Conservation (phyloP, 1,140 invertebrate species). For the Schlechtendalia chinensis region DNA sequence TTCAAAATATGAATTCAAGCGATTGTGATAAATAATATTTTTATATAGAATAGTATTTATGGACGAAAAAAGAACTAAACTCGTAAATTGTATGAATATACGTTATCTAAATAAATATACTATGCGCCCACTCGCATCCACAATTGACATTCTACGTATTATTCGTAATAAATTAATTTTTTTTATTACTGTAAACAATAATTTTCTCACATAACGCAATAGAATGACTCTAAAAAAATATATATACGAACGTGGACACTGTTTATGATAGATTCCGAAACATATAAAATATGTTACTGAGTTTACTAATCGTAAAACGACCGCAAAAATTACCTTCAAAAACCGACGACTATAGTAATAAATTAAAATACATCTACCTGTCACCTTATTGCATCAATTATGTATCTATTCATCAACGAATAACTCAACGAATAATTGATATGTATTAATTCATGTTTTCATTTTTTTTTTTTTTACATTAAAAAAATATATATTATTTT, state of each 20-base stretch:
- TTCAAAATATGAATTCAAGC: no score
- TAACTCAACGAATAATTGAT: no score
- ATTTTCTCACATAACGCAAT: slow-evolving; percentile 5
- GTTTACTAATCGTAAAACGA: not conserved
- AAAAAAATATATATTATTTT: no score
- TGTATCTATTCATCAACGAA: no score
- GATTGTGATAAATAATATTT: not conserved
- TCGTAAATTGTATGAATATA: not conserved
- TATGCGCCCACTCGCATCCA: not conserved
- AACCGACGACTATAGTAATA: not conserved
- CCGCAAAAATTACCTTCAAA: not conserved
- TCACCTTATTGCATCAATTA: no score
- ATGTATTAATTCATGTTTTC: no score
- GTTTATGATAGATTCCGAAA: not conserved
- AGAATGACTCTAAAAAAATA: not conserved
- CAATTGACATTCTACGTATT: not conserved
- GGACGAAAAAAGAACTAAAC: not conserved
- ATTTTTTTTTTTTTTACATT: no score
- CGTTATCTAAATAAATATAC: no score
- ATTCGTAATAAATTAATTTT: slow-evolving; percentile 8
- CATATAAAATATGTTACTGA: not conserved
- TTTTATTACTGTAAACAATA: slow-evolving; percentile 19
- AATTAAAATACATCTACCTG: no score
- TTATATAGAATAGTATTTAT: no score
- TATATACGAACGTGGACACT: not conserved